phyloP scores from a whole-genome alignment of 1,140 invertebrate genomes.

The Dinothrombium tinctorium region DNA sequence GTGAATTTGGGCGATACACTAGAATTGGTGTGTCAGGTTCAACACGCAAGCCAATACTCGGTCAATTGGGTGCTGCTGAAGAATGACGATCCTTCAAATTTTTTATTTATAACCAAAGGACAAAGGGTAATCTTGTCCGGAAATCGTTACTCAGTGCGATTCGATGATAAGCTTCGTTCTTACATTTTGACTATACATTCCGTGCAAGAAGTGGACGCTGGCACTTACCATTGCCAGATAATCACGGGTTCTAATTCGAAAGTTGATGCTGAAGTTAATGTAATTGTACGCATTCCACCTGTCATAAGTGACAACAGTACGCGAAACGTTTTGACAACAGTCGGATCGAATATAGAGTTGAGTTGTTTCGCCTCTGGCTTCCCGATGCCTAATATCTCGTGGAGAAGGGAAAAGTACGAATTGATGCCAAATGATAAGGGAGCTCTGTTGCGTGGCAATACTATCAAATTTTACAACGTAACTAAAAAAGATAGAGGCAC shows the following conservation, averaged over 20 bases:
- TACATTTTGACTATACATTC: conserved; percentile 74
- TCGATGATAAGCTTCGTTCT: conserved; percentile 32
- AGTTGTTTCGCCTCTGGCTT: conserved; percentile 58
- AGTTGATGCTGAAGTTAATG: conserved; percentile 5
- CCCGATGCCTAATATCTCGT: conserved; percentile 48
- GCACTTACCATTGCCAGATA: conserved; percentile 62
- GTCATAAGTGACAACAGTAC: conserved; percentile 82
- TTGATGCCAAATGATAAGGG: conserved; percentile 54
- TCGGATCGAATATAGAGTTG: conserved; percentile 38
- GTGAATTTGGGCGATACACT: conserved; percentile 68
- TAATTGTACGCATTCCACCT: conserved; percentile 33
- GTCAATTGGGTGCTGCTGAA: conserved; percentile 40
- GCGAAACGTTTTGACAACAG: conserved; percentile 17
- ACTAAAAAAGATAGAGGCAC: conserved; percentile 57
- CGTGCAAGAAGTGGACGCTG: conserved; percentile 77
- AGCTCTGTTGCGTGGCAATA: conserved; percentile 35
- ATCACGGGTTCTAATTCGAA: conserved; percentile 30
- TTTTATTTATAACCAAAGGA: conserved; percentile 12
- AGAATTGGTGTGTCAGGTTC: conserved; percentile 64
- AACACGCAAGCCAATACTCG: conserved; percentile 52
- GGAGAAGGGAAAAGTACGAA: conserved; percentile 76
- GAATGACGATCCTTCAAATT: conserved; percentile 7
- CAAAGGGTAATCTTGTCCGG: neutral
- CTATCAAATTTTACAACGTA: conserved; percentile 39
- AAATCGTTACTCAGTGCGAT: conserved; percentile 18